Evolutionary conservation across 1,140 invertebrate genomes (phyloP), one percentile per base, ranked within the genome.

Genomic region (Rhopalosiphum padi): DNA sequence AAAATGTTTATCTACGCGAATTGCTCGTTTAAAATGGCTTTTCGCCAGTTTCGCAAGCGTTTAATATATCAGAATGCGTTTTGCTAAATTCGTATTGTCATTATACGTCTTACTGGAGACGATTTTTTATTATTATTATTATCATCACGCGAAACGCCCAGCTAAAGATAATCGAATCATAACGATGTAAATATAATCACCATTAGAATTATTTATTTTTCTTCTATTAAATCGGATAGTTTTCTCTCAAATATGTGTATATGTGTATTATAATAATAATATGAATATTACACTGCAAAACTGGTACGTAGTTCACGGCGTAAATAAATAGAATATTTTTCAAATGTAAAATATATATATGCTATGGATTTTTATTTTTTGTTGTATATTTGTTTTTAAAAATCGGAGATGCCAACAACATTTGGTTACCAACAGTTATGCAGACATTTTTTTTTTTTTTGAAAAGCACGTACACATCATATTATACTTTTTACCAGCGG

Each of bases 1-100:
- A 77, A 77, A 77, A 77, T 77, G n/a, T 77, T 77, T n/a, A 77
- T 77, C 60, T 77, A 77, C 60, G 30, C 60, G 60, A 77, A n/a
- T 77, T 18, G n/a, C 60, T 77, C 60, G 60, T 77, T 77, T 77
- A 77, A 77, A 77, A 77, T 77, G n/a, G 60, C 60, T 77, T 77
- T 77, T 77, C 15, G 60, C 60, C 60, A 77, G 60, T 77, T 77
- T 51, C 48, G n/a, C 18, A 77, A 77, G 15, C 3, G 30, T 77
- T n/a, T 68, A 77, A 77, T 77, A 77, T 23, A 37, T 83, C n/a
- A 41, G 22, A 23, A 83, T 83, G 82, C 2, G 35, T 41, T 83
- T 83, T 21, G 2, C 82, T 83, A 83, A 83, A 83, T 83, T 83
- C 37, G 21, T 37, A 22, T 83, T 41, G 82, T 83, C 37, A 37